phyloP scores from a whole-genome alignment of 2,888 invertebrate species.

The Invenusta paracnida region DNA sequence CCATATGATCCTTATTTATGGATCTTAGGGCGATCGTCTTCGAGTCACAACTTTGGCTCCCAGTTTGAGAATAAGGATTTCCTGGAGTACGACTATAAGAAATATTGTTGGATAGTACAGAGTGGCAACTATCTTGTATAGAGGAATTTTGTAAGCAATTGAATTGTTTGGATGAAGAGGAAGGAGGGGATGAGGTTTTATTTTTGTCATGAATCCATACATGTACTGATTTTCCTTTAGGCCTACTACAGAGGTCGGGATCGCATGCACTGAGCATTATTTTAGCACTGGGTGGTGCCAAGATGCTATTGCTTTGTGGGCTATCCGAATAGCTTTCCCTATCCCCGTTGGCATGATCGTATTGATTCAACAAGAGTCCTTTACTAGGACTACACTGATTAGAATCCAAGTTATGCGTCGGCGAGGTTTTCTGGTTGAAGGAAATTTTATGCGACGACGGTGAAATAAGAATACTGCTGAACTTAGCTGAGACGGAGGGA shows the following conservation, averaged over 20 bases:
- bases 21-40: not conserved
- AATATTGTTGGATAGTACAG: not conserved
- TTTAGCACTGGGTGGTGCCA: not conserved
- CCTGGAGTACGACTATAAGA: no score
- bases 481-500: not conserved
- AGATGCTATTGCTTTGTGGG: not conserved
- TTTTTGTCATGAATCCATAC: not conserved
- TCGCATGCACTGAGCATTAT: not conserved
- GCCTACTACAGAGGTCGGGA: not conserved
- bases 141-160: no score
- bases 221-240: not conserved
- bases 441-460: no score
- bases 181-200: not conserved
- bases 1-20: no score
- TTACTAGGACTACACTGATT: not conserved
- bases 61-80: no score
- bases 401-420: not conserved
- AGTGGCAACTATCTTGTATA: not conserved
- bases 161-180: not conserved
- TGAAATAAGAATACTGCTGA: no score
- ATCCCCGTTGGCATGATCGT: not conserved
- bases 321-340: not conserved
- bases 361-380: not conserved
- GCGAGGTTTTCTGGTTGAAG: no score
- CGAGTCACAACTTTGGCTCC: not conserved